Evolutionary conservation across 2,113 vertebrate genomes (phyloP).

Genomic region (Hemichromis elongatus): DNA sequence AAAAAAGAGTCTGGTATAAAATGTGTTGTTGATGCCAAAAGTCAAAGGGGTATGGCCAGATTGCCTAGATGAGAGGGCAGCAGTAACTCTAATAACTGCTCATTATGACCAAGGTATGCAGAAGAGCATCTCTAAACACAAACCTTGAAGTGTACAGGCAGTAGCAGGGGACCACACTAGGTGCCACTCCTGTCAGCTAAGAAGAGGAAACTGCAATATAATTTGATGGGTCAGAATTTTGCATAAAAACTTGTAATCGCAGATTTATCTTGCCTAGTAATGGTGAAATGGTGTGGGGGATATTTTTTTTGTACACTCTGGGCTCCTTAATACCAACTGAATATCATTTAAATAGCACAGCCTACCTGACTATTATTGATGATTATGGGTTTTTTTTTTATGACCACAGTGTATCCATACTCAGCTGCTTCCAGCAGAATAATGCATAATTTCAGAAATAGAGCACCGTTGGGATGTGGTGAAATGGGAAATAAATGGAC

Average conservation of each 20-base stretch:
- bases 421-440: not conserved
- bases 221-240: not conserved
- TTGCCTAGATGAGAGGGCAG: not conserved
- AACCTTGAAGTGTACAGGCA: not conserved
- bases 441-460: not conserved
- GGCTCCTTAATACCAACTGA: not conserved
- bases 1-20: not conserved
- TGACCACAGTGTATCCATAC: not conserved
- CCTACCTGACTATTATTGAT: not conserved
- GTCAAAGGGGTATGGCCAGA: not conserved
- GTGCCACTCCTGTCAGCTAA: not conserved
- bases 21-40: not conserved
- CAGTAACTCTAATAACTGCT: not conserved
- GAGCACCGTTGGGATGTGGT: not conserved
- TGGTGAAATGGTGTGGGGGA: not conserved
- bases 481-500: not conserved
- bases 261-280: not conserved
- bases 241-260: not conserved
- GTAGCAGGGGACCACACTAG: not conserved
- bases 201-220: not conserved
- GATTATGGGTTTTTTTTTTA: not conserved
- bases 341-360: not conserved
- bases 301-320: not conserved
- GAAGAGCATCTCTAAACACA: not conserved
- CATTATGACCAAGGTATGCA: not conserved